Conservation (phyloP, 2,113 vertebrate species). For the Corvus hawaiiensis region DNA sequence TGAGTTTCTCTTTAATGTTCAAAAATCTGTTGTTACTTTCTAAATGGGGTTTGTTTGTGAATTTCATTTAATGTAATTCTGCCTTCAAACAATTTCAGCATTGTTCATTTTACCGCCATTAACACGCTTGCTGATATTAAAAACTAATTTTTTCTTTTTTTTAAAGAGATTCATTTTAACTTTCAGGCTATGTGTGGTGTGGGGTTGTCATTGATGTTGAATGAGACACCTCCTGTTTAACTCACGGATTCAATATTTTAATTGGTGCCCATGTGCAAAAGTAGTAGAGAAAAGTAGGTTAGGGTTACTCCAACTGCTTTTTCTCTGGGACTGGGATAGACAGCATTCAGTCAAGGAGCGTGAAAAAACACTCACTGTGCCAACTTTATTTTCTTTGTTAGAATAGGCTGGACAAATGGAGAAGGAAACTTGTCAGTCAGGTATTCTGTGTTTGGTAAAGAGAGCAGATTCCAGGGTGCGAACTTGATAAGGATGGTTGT, state of each 20-base stretch:
- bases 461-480: neutral
- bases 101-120: slow-evolving; percentile 80
- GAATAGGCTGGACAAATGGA: neutral
- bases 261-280: slow-evolving; percentile 61
- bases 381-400: slow-evolving; percentile 35
- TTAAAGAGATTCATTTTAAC: slow-evolving; percentile 49
- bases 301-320: slow-evolving; percentile 11
- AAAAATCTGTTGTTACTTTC: slow-evolving; percentile 82
- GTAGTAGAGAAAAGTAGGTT: slow-evolving; percentile 58
- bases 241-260: slow-evolving; percentile 59
- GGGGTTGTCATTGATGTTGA: slow-evolving; percentile 51
- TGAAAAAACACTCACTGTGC: neutral
- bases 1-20: slow-evolving; percentile 82
- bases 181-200: slow-evolving; percentile 59
- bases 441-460: neutral
- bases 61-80: slow-evolving; percentile 82
- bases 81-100: slow-evolving; percentile 77
- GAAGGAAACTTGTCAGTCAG: neutral
- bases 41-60: slow-evolving; percentile 80
- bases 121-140: slow-evolving; percentile 70
- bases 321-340: neutral
- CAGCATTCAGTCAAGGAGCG: neutral
- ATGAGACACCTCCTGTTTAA: slow-evolving; percentile 66
- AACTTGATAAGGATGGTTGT: neutral
- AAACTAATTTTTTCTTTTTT: slow-evolving; percentile 42